Evolutionary conservation across 1,140 invertebrate species (phyloP).

Genomic region (Xylocopa sonorina): DNA sequence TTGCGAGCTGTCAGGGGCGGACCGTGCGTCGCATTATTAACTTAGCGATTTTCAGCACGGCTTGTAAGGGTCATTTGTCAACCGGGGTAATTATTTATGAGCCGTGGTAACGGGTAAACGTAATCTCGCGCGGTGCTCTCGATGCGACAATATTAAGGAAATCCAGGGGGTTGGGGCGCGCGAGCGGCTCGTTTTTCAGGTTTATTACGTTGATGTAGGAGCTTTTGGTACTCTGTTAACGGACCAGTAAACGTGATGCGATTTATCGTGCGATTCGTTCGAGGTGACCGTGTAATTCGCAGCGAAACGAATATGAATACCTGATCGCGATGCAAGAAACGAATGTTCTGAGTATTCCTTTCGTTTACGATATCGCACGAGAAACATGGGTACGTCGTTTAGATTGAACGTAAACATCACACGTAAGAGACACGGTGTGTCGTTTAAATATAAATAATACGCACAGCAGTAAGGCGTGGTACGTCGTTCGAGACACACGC

Average conservation of each 20-base stretch:
- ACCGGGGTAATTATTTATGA: constrained; percentile 36
- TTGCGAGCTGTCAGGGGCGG: constrained; percentile 35
- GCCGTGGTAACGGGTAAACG: constrained; percentile 12
- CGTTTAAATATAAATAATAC: too few relatives aligned
- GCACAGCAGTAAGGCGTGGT: too few relatives aligned
- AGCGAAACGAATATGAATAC: neutral
- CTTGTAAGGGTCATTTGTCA: constrained; percentile 36
- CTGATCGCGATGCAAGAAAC: too few relatives aligned
- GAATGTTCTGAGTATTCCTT: too few relatives aligned
- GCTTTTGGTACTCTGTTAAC: neutral
- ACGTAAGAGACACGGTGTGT: too few relatives aligned
- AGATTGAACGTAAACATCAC: too few relatives aligned
- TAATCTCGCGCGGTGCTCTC: constrained; percentile 22
- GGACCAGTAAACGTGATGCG: neutral
- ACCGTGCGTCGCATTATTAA: constrained; percentile 40
- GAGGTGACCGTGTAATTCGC: neutral
- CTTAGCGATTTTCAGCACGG: constrained; percentile 18
- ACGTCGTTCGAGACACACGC: too few relatives aligned
- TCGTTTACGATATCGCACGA: too few relatives aligned
- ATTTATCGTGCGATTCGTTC: too few relatives aligned
- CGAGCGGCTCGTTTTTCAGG: constrained; percentile 2
- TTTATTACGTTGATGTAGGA: neutral
- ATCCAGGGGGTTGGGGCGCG: constrained; percentile 22
- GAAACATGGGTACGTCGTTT: too few relatives aligned
- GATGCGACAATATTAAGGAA: neutral